Conservation (phyloP, 2,888 invertebrate species). For the Nymphalis polychloros region DNA sequence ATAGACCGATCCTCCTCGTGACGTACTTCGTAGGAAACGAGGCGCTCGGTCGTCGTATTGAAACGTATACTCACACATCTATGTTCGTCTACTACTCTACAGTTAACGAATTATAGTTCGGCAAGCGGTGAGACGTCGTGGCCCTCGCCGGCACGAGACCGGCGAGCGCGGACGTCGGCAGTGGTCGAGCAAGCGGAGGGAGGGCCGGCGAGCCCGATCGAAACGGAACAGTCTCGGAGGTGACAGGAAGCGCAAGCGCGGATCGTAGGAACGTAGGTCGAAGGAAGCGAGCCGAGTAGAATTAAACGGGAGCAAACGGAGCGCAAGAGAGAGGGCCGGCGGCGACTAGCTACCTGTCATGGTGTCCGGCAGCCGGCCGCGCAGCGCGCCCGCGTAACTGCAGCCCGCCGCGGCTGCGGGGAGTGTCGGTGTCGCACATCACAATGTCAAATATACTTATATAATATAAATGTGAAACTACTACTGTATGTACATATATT, state of each 20-base stretch:
- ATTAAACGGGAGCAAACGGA: slow-evolving; percentile 18
- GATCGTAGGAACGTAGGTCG: slow-evolving; percentile 21
- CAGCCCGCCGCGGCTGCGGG: slow-evolving; percentile 64
- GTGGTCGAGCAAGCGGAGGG: slow-evolving; percentile 25
- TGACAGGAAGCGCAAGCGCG: slow-evolving; percentile 25
- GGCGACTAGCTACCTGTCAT: slow-evolving; percentile 89
- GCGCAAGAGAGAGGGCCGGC: slow-evolving; percentile 27
- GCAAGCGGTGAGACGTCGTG: slow-evolving; percentile 13
- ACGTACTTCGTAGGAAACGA: slow-evolving; percentile 9
- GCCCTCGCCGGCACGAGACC: slow-evolving; percentile 33
- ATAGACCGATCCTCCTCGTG: slow-evolving; percentile 20
- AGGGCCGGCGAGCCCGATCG: slow-evolving; percentile 5
- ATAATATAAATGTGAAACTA: not conserved
- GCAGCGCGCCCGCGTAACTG: slow-evolving; percentile 95
- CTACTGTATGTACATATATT: too few relatives aligned
- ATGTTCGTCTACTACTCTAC: slow-evolving; percentile 1
- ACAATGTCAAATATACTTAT: slow-evolving; percentile 1
- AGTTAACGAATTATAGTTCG: slow-evolving; percentile 12
- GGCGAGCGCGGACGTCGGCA: slow-evolving; percentile 26
- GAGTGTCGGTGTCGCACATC: slow-evolving; percentile 27
- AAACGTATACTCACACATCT: slow-evolving; percentile 27
- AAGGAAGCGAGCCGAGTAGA: slow-evolving; percentile 6
- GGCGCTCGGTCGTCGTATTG: slow-evolving; percentile 10
- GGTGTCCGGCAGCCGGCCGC: slow-evolving; percentile 89
- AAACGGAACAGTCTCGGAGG: not conserved